Percentiles rank a stretch among this genome's conserved stretches.
These are phyloP conservation scores for Pachycephus smyrnensis DNA, from an alignment of 2,888 invertebrate genomes.

Conservation along the genomic window DNA sequence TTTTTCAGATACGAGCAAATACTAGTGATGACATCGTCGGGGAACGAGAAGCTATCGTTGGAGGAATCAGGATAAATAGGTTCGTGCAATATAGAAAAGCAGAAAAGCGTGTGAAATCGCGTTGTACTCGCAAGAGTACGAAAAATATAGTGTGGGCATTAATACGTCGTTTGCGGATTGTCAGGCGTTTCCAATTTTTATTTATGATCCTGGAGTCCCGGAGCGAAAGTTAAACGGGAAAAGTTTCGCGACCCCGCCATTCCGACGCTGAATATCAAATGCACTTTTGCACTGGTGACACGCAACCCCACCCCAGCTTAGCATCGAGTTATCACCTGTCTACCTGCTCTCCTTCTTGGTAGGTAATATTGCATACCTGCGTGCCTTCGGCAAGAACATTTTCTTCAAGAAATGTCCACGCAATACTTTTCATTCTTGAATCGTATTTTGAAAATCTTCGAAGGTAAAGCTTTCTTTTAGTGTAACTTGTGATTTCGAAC, in stretches of 20 bases:
- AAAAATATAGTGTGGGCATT: constrained; percentile 13
- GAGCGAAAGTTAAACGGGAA: constrained; percentile 32
- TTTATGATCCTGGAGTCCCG: constrained; percentile 27
- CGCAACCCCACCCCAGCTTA: not conserved
- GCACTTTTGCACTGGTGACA: constrained; percentile 3
- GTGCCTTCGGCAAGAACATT: not conserved
- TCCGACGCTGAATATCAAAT: constrained; percentile 28
- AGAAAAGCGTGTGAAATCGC: not conserved
- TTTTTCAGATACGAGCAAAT: not conserved
- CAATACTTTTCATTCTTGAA: not conserved
- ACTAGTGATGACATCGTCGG: not conserved
- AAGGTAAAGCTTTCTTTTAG: not conserved
- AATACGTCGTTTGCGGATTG: constrained; percentile 25
- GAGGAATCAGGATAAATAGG: constrained; percentile 49
- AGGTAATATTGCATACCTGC: not conserved
- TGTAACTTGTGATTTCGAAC: not conserved
- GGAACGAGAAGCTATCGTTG: constrained; percentile 32
- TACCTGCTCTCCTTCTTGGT: not conserved
- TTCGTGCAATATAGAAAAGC: constrained; percentile 29
- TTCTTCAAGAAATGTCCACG: not conserved
- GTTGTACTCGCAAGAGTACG: constrained; percentile 9
- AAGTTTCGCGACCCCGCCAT: constrained; percentile 25
- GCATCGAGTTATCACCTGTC: not conserved
- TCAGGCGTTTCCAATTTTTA: constrained; percentile 35
- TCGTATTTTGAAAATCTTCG: not conserved